phyloP scores from a whole-genome alignment of 1,140 invertebrate genomes.

The Scaptomyza hsui region DNA sequence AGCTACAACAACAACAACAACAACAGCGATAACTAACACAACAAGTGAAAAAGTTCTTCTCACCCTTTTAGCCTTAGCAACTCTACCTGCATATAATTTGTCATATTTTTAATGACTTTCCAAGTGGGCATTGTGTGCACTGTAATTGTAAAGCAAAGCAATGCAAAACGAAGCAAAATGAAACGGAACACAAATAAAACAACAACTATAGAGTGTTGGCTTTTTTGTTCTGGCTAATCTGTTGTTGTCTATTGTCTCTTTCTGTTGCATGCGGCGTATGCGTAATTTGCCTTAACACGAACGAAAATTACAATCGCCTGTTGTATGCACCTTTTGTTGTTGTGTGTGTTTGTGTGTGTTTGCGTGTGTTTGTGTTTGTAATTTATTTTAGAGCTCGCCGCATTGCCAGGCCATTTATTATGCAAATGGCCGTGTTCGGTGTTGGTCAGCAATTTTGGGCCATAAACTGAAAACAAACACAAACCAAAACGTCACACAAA shows the following conservation, averaged over 20 bases:
- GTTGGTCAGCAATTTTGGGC: slow-evolving; percentile 62
- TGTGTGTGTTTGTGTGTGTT: slow-evolving; percentile 6
- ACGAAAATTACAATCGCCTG: slow-evolving; percentile 21
- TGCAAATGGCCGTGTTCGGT: slow-evolving; percentile 61
- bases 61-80: not conserved
- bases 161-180: slow-evolving; percentile 34
- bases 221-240: slow-evolving; percentile 64
- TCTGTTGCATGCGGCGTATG: slow-evolving; percentile 54
- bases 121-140: slow-evolving; percentile 64
- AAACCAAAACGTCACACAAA: slow-evolving; percentile 55
- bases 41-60: slow-evolving; percentile 33
- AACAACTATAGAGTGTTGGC: slow-evolving; percentile 23
- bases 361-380: slow-evolving; percentile 36
- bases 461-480: slow-evolving; percentile 52
- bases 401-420: slow-evolving; percentile 68
- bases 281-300: slow-evolving; percentile 61
- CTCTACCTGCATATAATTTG: slow-evolving; percentile 64
- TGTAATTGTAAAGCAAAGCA: slow-evolving; percentile 61
- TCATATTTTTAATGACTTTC: slow-evolving; percentile 81
- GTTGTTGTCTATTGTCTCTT: slow-evolving; percentile 43
- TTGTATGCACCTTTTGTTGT: slow-evolving; percentile 3
- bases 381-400: slow-evolving; percentile 65
- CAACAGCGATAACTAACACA: slow-evolving; percentile 9
- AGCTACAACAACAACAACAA: slow-evolving; percentile 4
- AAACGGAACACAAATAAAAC: slow-evolving; percentile 13